Evolutionary conservation across 2,113 vertebrate genomes (phyloP).

Genomic region (Zosterops lateralis): DNA sequence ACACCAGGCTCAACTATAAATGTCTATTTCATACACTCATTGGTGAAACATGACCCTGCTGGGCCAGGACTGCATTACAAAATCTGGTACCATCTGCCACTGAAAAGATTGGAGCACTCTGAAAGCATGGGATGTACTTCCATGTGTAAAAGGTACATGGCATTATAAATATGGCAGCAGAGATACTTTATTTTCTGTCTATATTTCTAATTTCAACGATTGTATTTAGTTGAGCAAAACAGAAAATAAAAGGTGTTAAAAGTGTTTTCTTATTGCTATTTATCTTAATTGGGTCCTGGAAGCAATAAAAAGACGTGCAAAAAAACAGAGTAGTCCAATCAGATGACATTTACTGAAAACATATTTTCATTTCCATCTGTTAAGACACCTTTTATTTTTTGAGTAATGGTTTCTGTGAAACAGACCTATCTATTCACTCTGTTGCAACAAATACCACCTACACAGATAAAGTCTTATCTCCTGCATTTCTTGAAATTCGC

Average conservation of each 20-base stretch:
- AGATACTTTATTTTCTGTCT: background rate
- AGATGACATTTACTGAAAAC: background rate
- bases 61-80: background rate
- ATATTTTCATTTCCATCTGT: background rate
- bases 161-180: background rate
- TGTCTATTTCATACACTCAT: accelerated
- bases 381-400: background rate
- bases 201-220: background rate
- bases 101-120: background rate
- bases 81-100: background rate
- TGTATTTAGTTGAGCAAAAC: background rate
- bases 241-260: background rate
- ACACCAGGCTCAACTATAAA: background rate
- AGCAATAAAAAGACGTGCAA: background rate
- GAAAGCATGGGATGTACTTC: background rate
- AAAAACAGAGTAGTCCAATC: background rate
- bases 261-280: background rate
- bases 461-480: background rate
- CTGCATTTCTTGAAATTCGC: background rate
- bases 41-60: background rate
- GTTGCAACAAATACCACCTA: background rate
- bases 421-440: background rate
- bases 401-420: background rate
- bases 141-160: background rate
- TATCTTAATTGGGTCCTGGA: background rate